These are phyloP conservation scores for Hylaeus volcanicus DNA, from an alignment of 1,140 invertebrate species.

Conservation along the genomic window DNA sequence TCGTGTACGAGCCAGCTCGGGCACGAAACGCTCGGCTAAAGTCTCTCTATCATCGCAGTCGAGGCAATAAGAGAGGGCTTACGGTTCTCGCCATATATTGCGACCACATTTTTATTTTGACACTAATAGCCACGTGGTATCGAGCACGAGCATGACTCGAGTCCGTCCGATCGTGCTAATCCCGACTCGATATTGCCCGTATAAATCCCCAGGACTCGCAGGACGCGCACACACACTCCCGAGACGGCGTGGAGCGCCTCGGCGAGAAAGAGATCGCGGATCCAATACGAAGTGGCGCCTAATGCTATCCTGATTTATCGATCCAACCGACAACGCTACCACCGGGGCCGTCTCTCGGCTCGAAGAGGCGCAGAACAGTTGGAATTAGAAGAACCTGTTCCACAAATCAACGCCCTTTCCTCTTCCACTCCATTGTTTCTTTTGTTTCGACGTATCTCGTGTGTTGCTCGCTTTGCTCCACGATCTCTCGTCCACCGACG, in stretches of 20 bases:
- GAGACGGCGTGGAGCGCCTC: not conserved
- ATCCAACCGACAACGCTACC: conserved; percentile 51
- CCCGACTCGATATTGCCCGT: conserved; percentile 79
- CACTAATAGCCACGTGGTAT: conserved; percentile 80
- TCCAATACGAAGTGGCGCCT: conserved; percentile 69
- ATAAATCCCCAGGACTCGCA: conserved; percentile 76
- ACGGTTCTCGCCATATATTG: conserved; percentile 77
- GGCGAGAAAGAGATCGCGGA: conserved; percentile 46
- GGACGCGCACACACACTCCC: conserved; percentile 1
- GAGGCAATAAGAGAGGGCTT: conserved; percentile 76
- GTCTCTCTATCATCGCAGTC: conserved; percentile 70
- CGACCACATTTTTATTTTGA: conserved; percentile 81
- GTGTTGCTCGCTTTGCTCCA: not conserved
- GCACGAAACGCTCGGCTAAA: conserved; percentile 46
- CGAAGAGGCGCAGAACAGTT: conserved; percentile 40
- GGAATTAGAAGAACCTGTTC: conserved; percentile 52
- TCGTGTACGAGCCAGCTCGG: not conserved
- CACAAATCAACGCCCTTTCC: conserved; percentile 59
- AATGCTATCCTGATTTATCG: conserved; percentile 76
- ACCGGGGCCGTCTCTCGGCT: conserved; percentile 18
- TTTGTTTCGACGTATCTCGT: conserved; percentile 37
- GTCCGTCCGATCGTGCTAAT: conserved; percentile 79
- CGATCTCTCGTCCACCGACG: not conserved
- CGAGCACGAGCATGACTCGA: conserved; percentile 76
- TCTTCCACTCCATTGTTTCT: conserved; percentile 34